phyloP scores from a whole-genome alignment of 2,797 vertebrate genomes.

The Margarornis squamiger region DNA sequence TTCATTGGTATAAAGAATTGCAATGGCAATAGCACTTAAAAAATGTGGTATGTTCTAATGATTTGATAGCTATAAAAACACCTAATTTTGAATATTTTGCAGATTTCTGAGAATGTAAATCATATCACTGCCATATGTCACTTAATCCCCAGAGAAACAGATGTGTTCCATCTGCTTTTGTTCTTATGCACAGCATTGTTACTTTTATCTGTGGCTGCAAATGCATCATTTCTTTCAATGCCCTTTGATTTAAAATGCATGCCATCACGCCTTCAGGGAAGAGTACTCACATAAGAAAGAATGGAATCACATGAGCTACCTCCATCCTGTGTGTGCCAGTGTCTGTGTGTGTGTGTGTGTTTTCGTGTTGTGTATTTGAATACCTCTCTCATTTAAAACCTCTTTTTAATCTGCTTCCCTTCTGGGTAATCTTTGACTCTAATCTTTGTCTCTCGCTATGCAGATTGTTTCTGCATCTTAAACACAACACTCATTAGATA shows the following conservation, averaged over 20 bases:
- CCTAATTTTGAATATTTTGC: constrained; percentile 4
- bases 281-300: neutral
- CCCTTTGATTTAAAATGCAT: neutral
- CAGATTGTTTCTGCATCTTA: constrained; percentile 13
- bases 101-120: constrained; percentile 29
- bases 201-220: neutral
- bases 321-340: neutral
- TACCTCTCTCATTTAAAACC: neutral
- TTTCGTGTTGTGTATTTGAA: neutral
- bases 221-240: neutral
- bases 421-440: constrained; percentile 17
- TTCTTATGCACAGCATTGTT: neutral
- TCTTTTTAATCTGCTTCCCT: constrained; percentile 39
- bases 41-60: neutral
- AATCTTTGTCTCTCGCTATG: neutral
- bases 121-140: neutral
- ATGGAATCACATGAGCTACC: neutral
- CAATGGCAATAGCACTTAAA: neutral
- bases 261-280: neutral
- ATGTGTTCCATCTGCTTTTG: constrained; percentile 15
- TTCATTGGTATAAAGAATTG: neutral
- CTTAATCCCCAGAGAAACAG: constrained; percentile 3
- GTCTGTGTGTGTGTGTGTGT: neutral
- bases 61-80: neutral
- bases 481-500: neutral